phyloP scores from a whole-genome alignment of 2,113 vertebrate species.

The Aix galericulata region DNA sequence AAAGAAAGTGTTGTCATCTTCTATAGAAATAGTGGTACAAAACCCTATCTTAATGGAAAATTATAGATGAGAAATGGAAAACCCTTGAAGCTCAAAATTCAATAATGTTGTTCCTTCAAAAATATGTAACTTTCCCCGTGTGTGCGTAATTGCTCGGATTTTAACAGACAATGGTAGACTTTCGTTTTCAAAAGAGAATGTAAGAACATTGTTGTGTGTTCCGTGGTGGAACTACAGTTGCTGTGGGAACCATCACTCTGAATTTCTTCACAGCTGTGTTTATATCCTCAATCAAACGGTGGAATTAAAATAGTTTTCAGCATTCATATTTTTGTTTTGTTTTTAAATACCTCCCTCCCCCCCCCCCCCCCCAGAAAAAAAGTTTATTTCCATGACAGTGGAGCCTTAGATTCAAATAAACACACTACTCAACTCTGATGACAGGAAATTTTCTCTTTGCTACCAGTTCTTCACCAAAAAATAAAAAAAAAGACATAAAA shows the following conservation, averaged over 20 bases:
- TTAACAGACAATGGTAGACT: not conserved
- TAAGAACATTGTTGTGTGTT: not conserved
- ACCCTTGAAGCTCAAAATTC: constrained; percentile 23
- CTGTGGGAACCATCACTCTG: constrained; percentile 3
- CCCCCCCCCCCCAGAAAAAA: not conserved
- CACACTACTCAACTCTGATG: not conserved
- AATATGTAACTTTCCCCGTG: not conserved
- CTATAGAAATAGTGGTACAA: not conserved
- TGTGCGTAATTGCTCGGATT: not conserved
- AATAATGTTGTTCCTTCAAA: not conserved
- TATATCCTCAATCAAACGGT: not conserved
- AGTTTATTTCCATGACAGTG: not conserved
- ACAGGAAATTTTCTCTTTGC: not conserved
- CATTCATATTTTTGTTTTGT: not conserved
- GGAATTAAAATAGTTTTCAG: not conserved
- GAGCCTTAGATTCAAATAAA: not conserved
- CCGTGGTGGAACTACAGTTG: not conserved
- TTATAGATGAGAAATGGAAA: constrained; percentile 34
- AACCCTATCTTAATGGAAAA: not conserved
- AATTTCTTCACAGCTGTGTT: constrained; percentile 29
- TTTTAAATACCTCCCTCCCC: not conserved
- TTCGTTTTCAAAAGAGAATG: not conserved
- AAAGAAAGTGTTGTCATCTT: constrained; percentile 41
- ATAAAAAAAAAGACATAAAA: not conserved
- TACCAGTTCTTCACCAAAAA: not conserved